Evolutionary conservation across 2,797 vertebrate species (phyloP).

Genomic region (Sandelia bainsii): DNA sequence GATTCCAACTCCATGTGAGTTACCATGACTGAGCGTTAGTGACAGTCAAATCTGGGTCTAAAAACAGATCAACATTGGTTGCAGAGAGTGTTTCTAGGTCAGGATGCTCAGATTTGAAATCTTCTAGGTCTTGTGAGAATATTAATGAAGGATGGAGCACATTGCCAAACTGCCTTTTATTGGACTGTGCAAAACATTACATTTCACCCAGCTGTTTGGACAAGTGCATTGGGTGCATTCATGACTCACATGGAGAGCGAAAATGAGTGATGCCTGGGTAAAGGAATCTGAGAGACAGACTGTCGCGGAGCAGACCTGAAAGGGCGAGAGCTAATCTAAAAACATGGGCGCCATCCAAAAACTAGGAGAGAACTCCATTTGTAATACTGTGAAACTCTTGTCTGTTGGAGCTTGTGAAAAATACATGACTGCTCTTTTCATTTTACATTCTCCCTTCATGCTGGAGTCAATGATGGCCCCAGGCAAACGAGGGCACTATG

Average conservation of each 20-base stretch:
- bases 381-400: slow-evolving; percentile 80
- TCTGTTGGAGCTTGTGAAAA: slow-evolving; percentile 83
- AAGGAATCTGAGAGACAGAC: slow-evolving; percentile 57
- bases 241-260: slow-evolving; percentile 35
- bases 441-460: slow-evolving; percentile 83
- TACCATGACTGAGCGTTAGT: slow-evolving; percentile 59
- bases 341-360: slow-evolving; percentile 78
- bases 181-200: slow-evolving; percentile 37
- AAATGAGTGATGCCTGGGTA: slow-evolving; percentile 37
- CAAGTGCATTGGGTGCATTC: slow-evolving; percentile 54
- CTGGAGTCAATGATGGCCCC: slow-evolving; percentile 80
- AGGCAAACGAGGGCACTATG: slow-evolving; percentile 72
- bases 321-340: slow-evolving; percentile 75
- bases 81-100: slow-evolving; percentile 65
- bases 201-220: slow-evolving; percentile 50
- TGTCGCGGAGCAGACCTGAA: slow-evolving; percentile 48
- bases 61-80: slow-evolving; percentile 57
- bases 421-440: slow-evolving; percentile 84
- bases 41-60: slow-evolving; percentile 61
- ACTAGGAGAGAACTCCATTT: slow-evolving; percentile 74
- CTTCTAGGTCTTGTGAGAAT: slow-evolving; percentile 38
- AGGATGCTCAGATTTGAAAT: slow-evolving; percentile 50
- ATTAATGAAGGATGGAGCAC: slow-evolving; percentile 26
- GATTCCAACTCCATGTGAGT: slow-evolving; percentile 58
- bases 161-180: slow-evolving; percentile 18